Evolutionary conservation across 2,113 vertebrate genomes (phyloP).

Genomic region (Microcebus griseorufus): DNA sequence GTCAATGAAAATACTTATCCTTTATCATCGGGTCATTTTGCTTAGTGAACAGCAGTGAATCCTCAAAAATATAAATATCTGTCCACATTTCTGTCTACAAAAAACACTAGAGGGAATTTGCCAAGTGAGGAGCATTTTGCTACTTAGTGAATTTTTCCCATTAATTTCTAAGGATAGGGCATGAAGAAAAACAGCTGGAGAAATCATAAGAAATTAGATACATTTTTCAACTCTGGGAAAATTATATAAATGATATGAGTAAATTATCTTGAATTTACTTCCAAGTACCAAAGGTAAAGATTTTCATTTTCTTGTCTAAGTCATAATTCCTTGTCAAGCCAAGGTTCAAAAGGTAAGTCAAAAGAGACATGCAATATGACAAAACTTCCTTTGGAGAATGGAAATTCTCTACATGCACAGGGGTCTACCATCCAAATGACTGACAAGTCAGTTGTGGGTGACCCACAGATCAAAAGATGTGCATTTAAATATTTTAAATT

Average conservation of each 20-base stretch:
- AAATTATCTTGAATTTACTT: neutral
- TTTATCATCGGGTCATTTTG: slow-evolving; percentile 64
- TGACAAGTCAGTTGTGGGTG: neutral
- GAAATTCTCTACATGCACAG: neutral
- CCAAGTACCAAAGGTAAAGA: neutral
- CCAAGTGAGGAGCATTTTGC: slow-evolving; percentile 15
- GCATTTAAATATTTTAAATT: neutral
- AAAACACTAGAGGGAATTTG: slow-evolving; percentile 60
- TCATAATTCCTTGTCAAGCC: neutral
- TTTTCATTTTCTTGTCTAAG: neutral
- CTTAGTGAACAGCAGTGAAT: slow-evolving; percentile 69
- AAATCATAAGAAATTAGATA: neutral
- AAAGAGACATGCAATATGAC: neutral
- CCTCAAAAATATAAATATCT: slow-evolving; percentile 11
- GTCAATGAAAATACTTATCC: slow-evolving; percentile 59
- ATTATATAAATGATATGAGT: neutral
- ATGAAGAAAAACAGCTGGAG: neutral
- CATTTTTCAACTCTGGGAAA: neutral
- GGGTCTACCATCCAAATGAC: neutral
- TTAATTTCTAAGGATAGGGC: neutral
- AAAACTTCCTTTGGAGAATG: neutral
- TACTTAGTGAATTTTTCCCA: neutral
- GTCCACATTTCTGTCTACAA: slow-evolving; percentile 60
- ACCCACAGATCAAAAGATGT: neutral
- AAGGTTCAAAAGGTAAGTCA: neutral